phyloP scores from a whole-genome alignment of 1,140 invertebrate genomes.

The Acromyrmex charruanus region DNA sequence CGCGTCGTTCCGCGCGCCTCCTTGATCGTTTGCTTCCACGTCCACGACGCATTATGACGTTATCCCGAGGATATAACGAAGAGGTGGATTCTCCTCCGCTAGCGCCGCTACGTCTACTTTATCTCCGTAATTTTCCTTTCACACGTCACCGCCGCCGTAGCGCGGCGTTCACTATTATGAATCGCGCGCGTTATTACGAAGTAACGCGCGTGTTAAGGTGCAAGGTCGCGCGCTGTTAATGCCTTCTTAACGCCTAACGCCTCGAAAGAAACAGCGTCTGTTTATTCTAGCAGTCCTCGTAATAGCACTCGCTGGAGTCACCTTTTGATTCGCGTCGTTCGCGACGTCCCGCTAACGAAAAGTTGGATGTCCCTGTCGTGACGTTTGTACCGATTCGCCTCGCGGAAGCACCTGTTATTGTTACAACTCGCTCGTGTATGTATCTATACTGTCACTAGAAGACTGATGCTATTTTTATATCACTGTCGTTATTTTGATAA shows the following conservation, averaged over 20 bases:
- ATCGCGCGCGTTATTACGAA: conserved; percentile 48
- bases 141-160: conserved; percentile 48
- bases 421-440: conserved; percentile 14
- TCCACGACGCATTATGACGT: conserved; percentile 47
- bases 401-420: conserved; percentile 9
- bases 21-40: conserved; percentile 2
- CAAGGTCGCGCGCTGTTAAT: conserved; percentile 60
- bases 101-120: conserved; percentile 57
- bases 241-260: conserved; percentile 37
- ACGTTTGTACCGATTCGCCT: not conserved
- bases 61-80: conserved; percentile 50
- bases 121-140: conserved; percentile 63
- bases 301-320: not conserved
- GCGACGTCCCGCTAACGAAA: conserved; percentile 25
- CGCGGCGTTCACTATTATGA: conserved; percentile 36
- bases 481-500: conserved; percentile 30
- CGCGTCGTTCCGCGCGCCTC: not conserved
- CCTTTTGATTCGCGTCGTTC: conserved; percentile 13
- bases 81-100: conserved; percentile 26
- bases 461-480: not conserved
- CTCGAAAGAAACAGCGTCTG: conserved; percentile 30
- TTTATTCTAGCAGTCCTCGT: conserved; percentile 49
- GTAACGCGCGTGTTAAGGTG: conserved; percentile 60
- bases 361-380: conserved; percentile 5
- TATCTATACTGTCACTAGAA: not conserved